phyloP scores from a whole-genome alignment of 1,140 invertebrate genomes.

The Nymphalis io region DNA sequence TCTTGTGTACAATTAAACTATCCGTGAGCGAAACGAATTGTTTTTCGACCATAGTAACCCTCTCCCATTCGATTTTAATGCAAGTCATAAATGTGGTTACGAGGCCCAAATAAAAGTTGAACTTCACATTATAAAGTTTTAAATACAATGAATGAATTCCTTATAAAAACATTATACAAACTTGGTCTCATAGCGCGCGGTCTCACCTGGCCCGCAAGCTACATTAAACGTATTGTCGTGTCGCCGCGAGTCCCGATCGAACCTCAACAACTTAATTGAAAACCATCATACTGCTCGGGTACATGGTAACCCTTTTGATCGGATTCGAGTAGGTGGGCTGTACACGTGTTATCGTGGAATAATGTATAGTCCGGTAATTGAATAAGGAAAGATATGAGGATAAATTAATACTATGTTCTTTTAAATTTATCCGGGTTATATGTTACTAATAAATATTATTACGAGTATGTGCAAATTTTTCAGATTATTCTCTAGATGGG shows the following conservation, averaged over 20 bases:
- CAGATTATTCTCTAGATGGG: no score
- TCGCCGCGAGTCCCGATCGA: slow-evolving; percentile 54
- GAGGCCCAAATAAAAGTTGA: no score
- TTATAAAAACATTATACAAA: slow-evolving; percentile 7
- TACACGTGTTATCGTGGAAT: slow-evolving; percentile 21
- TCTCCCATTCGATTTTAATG: no score
- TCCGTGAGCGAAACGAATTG: no score
- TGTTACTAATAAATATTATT: neutral
- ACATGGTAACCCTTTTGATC: slow-evolving; percentile 70
- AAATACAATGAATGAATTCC: neutral
- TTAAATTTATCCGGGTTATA: neutral
- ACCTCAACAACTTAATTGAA: slow-evolving; percentile 76
- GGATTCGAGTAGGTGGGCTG: slow-evolving; percentile 22
- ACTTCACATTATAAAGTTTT: no score
- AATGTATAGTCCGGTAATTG: slow-evolving; percentile 5
- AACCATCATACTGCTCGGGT: slow-evolving; percentile 67
- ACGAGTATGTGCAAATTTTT: no score
- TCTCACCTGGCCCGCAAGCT: slow-evolving; percentile 46
- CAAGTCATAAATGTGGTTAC: no score
- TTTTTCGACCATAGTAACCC: no score
- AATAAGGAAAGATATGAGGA: neutral
- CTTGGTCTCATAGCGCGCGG: slow-evolving; percentile 6
- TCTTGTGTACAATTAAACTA: no score
- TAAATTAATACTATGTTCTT: neutral
- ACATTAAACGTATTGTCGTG: slow-evolving; percentile 74